Conservation (phyloP, 2,888 invertebrate species). For the Listrodromus nycthemerus region DNA sequence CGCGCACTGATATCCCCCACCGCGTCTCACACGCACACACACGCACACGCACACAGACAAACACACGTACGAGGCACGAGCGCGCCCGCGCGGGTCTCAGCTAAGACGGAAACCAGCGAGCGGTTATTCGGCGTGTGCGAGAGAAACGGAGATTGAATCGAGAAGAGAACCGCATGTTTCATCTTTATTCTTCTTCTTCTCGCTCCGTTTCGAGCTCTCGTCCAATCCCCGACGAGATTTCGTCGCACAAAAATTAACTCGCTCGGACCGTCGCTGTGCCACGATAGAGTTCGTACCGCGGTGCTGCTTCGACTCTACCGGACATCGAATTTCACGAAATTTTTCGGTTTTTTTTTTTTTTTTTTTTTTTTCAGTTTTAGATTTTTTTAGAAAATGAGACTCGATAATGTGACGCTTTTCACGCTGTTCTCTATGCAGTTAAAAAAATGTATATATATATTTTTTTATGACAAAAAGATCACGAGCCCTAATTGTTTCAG, state of each 20-base stretch:
- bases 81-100: not conserved
- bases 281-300: slow-evolving; percentile 40
- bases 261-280: slow-evolving; percentile 31
- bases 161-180: slow-evolving; percentile 52
- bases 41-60: not conserved
- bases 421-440: not conserved
- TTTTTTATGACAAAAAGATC: not conserved
- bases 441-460: not conserved
- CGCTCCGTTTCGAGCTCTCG: slow-evolving; percentile 39
- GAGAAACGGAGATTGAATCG: slow-evolving; percentile 34
- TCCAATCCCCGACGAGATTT: slow-evolving; percentile 56
- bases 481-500: no score
- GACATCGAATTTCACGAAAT: not conserved
- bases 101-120: slow-evolving; percentile 45
- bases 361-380: not conserved
- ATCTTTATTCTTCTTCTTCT: slow-evolving; percentile 13
- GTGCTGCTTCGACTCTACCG: slow-evolving; percentile 39
- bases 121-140: slow-evolving; percentile 19
- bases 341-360: not conserved
- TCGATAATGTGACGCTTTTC: not conserved
- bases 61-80: not conserved
- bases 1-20: slow-evolving; percentile 67
- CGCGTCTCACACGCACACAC: slow-evolving; percentile 51
- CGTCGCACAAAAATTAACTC: slow-evolving; percentile 44
- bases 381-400: no score